phyloP scores from a whole-genome alignment of 2,888 invertebrate species.

The Pegoplata infirma region DNA sequence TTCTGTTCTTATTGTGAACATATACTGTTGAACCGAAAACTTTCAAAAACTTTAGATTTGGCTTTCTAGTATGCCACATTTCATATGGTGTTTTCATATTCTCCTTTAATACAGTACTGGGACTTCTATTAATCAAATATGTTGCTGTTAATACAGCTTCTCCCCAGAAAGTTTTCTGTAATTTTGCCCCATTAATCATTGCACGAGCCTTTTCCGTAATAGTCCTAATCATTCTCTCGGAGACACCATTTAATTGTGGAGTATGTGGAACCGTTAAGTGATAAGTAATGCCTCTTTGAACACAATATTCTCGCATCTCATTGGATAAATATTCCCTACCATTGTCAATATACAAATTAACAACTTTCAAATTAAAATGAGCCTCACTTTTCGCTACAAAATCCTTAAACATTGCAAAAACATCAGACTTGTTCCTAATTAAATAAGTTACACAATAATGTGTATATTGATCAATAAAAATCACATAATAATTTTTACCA shows the following conservation, averaged over 20 bases:
- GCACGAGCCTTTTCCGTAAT: conserved; percentile 73
- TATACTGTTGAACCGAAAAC: too few relatives aligned
- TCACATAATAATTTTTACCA: conserved; percentile 70
- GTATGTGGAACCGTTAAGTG: conserved; percentile 75
- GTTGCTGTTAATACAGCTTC: conserved; percentile 32
- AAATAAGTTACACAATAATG: conserved; percentile 71
- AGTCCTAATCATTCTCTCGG: conserved; percentile 70
- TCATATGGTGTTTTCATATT: too few relatives aligned
- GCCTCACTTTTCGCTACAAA: conserved; percentile 58
- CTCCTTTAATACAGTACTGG: too few relatives aligned
- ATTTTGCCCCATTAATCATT: conserved; percentile 68
- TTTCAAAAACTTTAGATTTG: too few relatives aligned
- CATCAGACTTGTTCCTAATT: conserved; percentile 68
- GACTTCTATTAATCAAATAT: too few relatives aligned
- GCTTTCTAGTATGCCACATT: too few relatives aligned
- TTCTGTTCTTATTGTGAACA: too few relatives aligned
- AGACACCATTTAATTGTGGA: conserved; percentile 73
- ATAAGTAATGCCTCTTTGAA: conserved; percentile 70
- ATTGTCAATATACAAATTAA: conserved; percentile 68
- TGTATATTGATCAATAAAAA: conserved; percentile 72
- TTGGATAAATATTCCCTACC: conserved; percentile 70
- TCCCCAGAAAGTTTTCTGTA: conserved; percentile 68
- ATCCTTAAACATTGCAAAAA: conserved; percentile 50
- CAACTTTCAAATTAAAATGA: conserved; percentile 67
- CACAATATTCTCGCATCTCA: conserved; percentile 70